These are phyloP conservation scores for Aplodontia rufa DNA, from an alignment of 2,113 vertebrate species.

Conservation along the genomic window DNA sequence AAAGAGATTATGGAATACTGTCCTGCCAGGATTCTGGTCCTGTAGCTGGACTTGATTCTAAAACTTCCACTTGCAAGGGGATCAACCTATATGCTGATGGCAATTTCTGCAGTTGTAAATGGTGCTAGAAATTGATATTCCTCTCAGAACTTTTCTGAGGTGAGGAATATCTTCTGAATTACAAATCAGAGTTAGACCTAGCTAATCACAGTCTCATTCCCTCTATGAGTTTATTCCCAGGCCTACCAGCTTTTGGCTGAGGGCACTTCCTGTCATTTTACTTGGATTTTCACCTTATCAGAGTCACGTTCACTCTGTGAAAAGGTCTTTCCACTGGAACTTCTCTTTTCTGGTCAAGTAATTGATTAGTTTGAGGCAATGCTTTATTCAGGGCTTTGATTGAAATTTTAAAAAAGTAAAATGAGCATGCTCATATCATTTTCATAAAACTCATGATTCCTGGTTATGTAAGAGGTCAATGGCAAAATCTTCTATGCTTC, in stretches of 20 bases:
- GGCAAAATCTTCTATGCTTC: neutral
- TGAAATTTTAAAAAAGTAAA: neutral
- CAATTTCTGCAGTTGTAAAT: neutral
- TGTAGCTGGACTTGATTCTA: neutral
- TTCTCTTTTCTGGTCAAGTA: neutral
- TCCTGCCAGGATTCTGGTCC: neutral
- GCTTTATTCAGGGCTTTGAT: neutral
- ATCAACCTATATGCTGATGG: neutral
- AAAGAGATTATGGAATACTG: neutral
- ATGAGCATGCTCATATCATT: neutral
- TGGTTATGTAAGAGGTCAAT: neutral
- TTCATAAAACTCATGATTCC: neutral
- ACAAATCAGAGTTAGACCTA: neutral
- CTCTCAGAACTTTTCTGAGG: neutral
- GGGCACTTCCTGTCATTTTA: neutral
- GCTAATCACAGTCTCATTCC: neutral
- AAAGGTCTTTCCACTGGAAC: neutral
- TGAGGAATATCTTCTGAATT: neutral
- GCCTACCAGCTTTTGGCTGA: neutral
- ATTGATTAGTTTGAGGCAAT: neutral
- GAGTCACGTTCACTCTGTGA: neutral
- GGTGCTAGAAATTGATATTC: constrained; percentile 27
- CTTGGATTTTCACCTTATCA: neutral
- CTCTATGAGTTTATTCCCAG: neutral
- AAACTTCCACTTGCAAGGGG: neutral